Evolutionary conservation across 2,888 invertebrate genomes (phyloP).

Genomic region (Girardia tigrina): DNA sequence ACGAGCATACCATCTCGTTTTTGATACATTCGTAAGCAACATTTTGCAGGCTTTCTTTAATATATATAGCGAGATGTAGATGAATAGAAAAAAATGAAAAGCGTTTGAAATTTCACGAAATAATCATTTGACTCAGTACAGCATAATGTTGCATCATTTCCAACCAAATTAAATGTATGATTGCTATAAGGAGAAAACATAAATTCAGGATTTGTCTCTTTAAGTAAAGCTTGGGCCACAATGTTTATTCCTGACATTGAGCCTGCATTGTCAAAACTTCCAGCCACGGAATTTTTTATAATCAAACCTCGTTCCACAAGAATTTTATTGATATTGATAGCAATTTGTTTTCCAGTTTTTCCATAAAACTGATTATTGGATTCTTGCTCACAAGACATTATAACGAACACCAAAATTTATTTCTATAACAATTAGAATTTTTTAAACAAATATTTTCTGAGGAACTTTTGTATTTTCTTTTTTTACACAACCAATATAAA

Average conservation of each 20-base stretch:
- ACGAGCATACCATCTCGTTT: no score
- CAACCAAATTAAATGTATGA: background rate
- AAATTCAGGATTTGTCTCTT: conserved; percentile 17
- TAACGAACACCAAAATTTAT: no score
- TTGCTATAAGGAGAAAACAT: background rate
- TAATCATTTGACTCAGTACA: background rate
- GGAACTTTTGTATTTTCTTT: no score
- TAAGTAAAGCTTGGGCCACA: background rate
- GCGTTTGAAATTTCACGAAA: background rate
- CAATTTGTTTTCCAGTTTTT: background rate
- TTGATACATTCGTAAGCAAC: no score
- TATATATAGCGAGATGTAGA: no score
- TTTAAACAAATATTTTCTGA: no score
- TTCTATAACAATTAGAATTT: no score
- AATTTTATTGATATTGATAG: background rate
- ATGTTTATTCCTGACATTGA: background rate
- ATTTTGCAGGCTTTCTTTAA: no score
- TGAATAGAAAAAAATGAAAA: background rate
- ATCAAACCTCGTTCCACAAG: background rate
- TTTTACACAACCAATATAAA: no score
- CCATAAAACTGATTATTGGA: background rate
- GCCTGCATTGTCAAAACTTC: background rate
- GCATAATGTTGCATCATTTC: background rate
- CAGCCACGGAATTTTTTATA: background rate
- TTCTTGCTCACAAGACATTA: no score